Conservation (phyloP, 2,797 vertebrate species). For the Lepidocolaptes lacrymiger region DNA sequence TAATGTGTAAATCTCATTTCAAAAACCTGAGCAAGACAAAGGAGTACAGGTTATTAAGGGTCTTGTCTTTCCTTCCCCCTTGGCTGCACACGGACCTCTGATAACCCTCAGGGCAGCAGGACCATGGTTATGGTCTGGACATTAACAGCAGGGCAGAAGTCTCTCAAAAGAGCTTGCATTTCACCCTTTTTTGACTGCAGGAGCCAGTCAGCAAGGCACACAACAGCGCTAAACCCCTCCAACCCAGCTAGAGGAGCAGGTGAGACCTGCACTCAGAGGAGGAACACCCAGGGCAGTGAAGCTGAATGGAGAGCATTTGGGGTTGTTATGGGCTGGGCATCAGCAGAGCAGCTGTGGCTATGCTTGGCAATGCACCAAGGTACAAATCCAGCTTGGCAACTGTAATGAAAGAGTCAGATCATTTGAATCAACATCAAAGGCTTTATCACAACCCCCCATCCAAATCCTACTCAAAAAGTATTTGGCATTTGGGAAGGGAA, state of each 20-base stretch:
- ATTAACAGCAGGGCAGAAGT: rapidly evolving
- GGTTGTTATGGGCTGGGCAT: background rate
- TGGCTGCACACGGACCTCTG: background rate
- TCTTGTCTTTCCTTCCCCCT: background rate
- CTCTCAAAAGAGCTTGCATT: background rate
- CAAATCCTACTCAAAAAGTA: background rate
- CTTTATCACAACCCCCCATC: background rate
- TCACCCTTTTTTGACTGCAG: background rate
- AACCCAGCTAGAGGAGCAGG: background rate
- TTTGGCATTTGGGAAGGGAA: background rate
- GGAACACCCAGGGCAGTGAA: background rate
- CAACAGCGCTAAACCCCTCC: background rate
- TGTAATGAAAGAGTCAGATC: background rate
- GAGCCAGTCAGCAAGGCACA: background rate
- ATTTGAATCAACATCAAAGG: background rate
- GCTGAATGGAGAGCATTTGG: background rate
- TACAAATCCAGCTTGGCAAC: background rate
- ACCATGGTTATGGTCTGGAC: background rate
- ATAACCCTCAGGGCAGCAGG: background rate
- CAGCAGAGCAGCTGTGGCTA: background rate
- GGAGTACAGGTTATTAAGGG: background rate
- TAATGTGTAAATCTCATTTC: background rate
- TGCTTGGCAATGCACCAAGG: background rate
- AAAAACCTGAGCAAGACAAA: background rate
- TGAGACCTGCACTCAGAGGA: background rate